Percentiles rank a stretch among this genome's conserved stretches.
phyloP scores from a whole-genome alignment of 2,797 vertebrate genomes.

The Enteromius radiatus region DNA sequence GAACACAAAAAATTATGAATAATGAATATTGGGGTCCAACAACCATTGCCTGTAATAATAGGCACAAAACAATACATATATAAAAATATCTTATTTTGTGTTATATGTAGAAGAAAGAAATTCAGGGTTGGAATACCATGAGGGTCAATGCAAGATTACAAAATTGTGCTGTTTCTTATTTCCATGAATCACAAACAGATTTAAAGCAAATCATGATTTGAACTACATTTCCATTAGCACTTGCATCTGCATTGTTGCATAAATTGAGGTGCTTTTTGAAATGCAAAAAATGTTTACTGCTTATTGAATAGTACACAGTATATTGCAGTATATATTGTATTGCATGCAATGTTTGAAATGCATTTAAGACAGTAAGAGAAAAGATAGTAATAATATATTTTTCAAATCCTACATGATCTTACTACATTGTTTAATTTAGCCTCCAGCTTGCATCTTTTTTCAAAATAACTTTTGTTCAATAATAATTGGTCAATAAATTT shows the following conservation, averaged over 20 bases:
- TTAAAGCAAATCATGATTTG: background rate
- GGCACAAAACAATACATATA: background rate
- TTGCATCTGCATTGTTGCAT: background rate
- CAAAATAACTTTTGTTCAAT: too few species aligned
- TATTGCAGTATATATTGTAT: background rate
- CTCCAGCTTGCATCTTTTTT: background rate
- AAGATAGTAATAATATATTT: background rate
- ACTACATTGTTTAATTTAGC: background rate
- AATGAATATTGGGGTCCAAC: background rate
- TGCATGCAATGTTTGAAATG: background rate
- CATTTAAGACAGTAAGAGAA: background rate
- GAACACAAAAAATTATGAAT: background rate
- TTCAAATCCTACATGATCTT: background rate
- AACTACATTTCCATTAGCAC: constrained; percentile 24
- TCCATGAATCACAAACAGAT: background rate
- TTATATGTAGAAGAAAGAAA: background rate
- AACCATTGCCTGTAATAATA: background rate
- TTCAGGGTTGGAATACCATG: background rate
- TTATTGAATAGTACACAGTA: background rate
- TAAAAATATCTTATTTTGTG: background rate
- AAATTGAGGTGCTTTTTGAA: background rate
- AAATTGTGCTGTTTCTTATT: background rate
- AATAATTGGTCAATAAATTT: too few species aligned
- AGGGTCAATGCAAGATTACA: background rate
- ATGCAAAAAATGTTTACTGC: background rate